Conservation (phyloP, 2,113 vertebrate genomes). For the Eurypyga helias region DNA sequence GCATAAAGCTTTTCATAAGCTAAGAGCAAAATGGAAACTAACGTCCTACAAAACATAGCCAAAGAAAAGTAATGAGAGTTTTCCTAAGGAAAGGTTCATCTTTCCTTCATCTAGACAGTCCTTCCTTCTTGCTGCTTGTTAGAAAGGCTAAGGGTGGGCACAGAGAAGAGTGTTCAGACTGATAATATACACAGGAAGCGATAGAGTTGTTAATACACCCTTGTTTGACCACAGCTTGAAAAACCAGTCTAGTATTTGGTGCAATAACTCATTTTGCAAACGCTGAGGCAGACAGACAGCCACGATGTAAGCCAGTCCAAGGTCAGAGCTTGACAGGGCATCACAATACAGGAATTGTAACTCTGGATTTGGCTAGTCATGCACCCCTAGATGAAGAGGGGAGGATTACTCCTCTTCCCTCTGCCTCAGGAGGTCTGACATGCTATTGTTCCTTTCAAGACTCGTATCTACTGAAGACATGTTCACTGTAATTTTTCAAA, state of each 20-base stretch:
- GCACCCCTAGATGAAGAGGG: not conserved
- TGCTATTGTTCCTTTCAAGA: not conserved
- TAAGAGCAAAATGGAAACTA: not conserved
- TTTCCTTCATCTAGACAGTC: not conserved
- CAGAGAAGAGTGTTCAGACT: not conserved
- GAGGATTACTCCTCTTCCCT: not conserved
- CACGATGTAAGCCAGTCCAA: not conserved
- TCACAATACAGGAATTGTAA: not conserved
- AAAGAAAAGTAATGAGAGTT: not conserved
- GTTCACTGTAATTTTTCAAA: slow-evolving; percentile 48
- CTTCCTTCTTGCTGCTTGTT: not conserved
- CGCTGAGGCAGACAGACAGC: not conserved
- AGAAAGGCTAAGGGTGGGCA: not conserved
- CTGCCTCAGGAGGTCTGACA: not conserved
- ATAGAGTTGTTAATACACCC: not conserved
- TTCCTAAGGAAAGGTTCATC: not conserved
- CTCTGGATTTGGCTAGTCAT: not conserved
- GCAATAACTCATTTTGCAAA: not conserved
- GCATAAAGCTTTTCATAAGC: not conserved
- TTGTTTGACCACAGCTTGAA: not conserved
- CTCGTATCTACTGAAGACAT: not conserved
- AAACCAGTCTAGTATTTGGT: not conserved
- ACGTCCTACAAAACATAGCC: not conserved
- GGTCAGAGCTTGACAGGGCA: not conserved
- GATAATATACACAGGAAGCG: not conserved